Evolutionary conservation across 2,888 invertebrate genomes (phyloP), one percentile per base, ranked within the genome.

Genomic region (Caenorhabditis sp.): DNA sequence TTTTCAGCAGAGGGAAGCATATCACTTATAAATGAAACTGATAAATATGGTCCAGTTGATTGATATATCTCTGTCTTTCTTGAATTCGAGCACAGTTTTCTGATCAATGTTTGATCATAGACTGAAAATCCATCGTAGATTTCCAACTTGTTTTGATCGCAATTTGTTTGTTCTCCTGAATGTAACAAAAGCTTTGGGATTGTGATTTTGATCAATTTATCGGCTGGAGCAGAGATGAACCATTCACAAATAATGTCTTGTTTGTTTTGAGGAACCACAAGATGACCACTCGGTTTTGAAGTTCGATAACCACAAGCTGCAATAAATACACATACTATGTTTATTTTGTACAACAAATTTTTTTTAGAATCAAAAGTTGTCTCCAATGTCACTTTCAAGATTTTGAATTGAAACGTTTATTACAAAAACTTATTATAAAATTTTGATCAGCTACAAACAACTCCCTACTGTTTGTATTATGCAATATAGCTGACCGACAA

Each of bases 141-240:
- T 61, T 85, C 83, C 26, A 85, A 67, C 49, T 71, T 61, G 53
- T 86, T 85, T 25, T 82, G 64, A 0, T 78, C 67, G 60, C 85
- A 85, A 25, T 83, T 81, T 14, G 70, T 67, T 12, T 26, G 23
- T 23, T 76, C 75, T 21, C 59, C 68, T 17, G 83, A 73, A 21
- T 71, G 69, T 73, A 84, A 68, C 14, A 63, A 53, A 17, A 84
- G 50, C 10, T 73, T 56, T 27, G 82, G 80, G 23, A 85, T 65
- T 17, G 69, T 76, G 8, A 85, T 43, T 53, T 86, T 77, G 26
- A 85, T 70, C 20, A 80, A 73, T 57, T 81, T 72, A 20, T 59
- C 66, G 17, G 68, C 57, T 1, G 73, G 73, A 31, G 80, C 77
- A 20, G 73, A 69, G 2, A 80, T 67, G 64, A 76, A 80, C 78